These are phyloP conservation scores for Ptiloglossa arizonensis DNA, from an alignment of 1,140 invertebrate species.

Conservation along the genomic window DNA sequence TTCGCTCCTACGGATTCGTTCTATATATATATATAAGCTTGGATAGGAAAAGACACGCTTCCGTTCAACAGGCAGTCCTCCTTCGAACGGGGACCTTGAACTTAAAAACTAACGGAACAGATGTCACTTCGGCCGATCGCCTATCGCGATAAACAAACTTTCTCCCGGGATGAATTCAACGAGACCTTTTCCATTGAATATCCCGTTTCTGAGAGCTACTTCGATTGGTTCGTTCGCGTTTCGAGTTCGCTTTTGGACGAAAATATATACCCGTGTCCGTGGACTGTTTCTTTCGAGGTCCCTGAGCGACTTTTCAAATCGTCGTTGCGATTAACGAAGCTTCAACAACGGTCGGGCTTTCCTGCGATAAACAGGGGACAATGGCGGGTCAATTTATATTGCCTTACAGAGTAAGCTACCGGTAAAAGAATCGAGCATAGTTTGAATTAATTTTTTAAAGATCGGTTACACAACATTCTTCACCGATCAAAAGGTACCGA, in stretches of 20 bases:
- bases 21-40: constrained; percentile 56
- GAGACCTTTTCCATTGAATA: not conserved
- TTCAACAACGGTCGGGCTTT: not conserved
- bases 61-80: constrained; percentile 25
- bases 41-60: constrained; percentile 44
- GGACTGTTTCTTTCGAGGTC: too few relatives aligned
- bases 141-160: not conserved
- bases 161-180: not conserved
- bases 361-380: not conserved
- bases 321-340: not conserved
- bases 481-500: too few relatives aligned
- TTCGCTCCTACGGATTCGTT: constrained; percentile 26
- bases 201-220: not conserved
- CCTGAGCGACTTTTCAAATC: not conserved
- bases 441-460: not conserved
- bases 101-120: constrained; percentile 31
- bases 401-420: not conserved
- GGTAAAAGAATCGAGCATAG: not conserved
- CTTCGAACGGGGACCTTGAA: constrained; percentile 43
- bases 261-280: too few relatives aligned
- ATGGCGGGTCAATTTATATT: not conserved
- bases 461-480: not conserved
- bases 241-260: not conserved
- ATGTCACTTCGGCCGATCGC: not conserved
- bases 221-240: not conserved